These are phyloP conservation scores for Gastrophryne carolinensis DNA, from an alignment of 2,797 vertebrate genomes.

Conservation along the genomic window DNA sequence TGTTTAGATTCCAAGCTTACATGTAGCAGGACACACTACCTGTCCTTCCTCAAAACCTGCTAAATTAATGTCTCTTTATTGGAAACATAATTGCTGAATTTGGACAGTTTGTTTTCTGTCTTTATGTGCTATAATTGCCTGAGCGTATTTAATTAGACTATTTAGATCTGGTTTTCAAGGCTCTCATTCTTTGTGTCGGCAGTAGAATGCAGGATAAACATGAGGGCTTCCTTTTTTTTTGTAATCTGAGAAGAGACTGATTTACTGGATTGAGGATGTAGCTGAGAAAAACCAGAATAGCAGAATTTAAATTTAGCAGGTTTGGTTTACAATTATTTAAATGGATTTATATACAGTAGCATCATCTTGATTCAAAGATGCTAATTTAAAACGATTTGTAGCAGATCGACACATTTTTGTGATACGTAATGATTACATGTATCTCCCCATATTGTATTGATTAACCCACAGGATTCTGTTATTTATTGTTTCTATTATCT, in stretches of 20 bases:
- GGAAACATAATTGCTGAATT: constrained; percentile 35
- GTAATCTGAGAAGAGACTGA: constrained; percentile 24
- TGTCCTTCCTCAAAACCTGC: background rate
- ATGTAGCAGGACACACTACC: background rate
- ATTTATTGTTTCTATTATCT: no score
- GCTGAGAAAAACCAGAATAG: no score
- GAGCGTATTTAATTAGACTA: constrained; percentile 38
- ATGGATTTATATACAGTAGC: no score
- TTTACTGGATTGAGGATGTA: constrained; percentile 2
- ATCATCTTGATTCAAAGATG: no score
- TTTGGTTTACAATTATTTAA: no score
- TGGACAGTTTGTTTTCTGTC: constrained; percentile 41
- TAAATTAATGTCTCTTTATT: constrained; percentile 35
- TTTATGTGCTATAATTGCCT: constrained; percentile 28
- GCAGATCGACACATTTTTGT: no score
- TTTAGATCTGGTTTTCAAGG: background rate
- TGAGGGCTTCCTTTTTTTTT: background rate
- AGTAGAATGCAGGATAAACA: constrained; percentile 23
- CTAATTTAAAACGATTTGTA: no score
- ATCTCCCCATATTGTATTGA: no score
- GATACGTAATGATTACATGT: no score
- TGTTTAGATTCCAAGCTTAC: background rate
- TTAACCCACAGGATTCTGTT: no score
- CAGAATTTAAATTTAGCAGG: no score
- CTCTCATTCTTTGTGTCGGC: background rate